These are phyloP conservation scores for Lucinisca nassula DNA, from an alignment of 2,888 invertebrate genomes.

Conservation along the genomic window DNA sequence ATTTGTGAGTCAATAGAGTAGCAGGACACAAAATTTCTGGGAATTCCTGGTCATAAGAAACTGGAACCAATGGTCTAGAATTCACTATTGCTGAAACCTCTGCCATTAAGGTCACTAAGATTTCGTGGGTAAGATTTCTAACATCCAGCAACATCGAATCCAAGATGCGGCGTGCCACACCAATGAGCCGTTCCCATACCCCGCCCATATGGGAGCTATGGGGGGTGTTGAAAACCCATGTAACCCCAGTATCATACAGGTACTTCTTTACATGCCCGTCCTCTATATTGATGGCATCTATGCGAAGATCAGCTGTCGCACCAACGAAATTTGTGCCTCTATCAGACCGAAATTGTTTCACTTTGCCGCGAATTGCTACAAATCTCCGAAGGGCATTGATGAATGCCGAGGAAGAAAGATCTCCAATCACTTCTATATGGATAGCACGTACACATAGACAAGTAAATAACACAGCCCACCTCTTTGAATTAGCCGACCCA, in stretches of 20 bases:
- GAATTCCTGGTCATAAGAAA: conserved; percentile 29
- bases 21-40: conserved; percentile 35
- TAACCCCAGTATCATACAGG: conserved; percentile 7
- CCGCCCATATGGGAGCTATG: conserved; percentile 68
- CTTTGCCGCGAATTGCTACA: conserved; percentile 47
- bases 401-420: conserved; percentile 51
- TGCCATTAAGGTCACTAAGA: conserved; percentile 31
- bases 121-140: conserved; percentile 24
- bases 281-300: conserved; percentile 35
- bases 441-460: conserved; percentile 56
- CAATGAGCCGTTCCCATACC: conserved; percentile 63
- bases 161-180: conserved; percentile 46
- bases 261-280: conserved; percentile 25
- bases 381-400: conserved; percentile 60
- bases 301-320: conserved; percentile 26
- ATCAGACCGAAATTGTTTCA: conserved; percentile 53
- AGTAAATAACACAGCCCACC: conserved; percentile 65
- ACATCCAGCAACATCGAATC: conserved; percentile 48
- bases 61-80: conserved; percentile 23
- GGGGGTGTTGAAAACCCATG: conserved; percentile 58
- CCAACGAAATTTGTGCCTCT: conserved; percentile 64
- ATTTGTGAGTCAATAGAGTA: conserved; percentile 39
- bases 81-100: conserved; percentile 30
- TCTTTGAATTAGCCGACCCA: conserved; percentile 44
- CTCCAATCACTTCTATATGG: conserved; percentile 62